phyloP scores from a whole-genome alignment of 2,113 vertebrate genomes.

The Cyphomyrus discorhynchus region DNA sequence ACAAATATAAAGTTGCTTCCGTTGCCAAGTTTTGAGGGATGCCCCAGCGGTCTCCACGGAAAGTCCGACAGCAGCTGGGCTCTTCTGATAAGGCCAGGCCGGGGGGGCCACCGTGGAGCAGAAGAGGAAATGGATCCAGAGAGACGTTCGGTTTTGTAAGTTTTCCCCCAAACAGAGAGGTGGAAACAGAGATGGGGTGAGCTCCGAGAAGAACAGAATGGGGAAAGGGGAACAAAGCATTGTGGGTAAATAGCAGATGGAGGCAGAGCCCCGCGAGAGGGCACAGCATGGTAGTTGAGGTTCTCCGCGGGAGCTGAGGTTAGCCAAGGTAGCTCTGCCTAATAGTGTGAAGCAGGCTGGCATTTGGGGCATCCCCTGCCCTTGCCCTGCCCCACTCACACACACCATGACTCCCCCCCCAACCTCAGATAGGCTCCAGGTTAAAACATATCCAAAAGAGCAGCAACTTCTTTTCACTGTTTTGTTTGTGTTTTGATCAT shows the following conservation, averaged over 20 bases:
- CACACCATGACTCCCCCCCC: background rate
- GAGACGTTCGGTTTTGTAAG: constrained; percentile 15
- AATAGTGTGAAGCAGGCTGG: background rate
- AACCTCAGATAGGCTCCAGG: background rate
- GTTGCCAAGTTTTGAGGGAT: constrained; percentile 43
- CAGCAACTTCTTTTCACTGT: background rate
- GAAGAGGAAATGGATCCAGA: constrained; percentile 29
- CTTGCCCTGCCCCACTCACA: background rate
- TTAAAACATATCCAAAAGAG: background rate
- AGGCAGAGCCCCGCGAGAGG: background rate
- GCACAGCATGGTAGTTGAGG: background rate
- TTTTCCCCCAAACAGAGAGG: background rate
- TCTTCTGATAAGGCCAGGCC: constrained; percentile 58
- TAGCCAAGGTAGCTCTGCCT: background rate
- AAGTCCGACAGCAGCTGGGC: constrained; percentile 54
- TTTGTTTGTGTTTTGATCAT: background rate
- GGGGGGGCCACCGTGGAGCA: constrained; percentile 23
- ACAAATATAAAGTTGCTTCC: constrained; percentile 37
- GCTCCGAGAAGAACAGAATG: background rate
- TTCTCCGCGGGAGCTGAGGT: background rate
- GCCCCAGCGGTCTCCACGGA: constrained; percentile 47
- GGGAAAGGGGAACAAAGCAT: background rate
- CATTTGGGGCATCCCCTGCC: background rate
- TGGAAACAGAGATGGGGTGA: constrained; percentile 12
- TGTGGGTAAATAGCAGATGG: background rate